A percentile compares a stretch with the other conserved stretches of the same genome.
Conservation (phyloP, 2,797 vertebrate species). For the Apodemus agrarius region DNA sequence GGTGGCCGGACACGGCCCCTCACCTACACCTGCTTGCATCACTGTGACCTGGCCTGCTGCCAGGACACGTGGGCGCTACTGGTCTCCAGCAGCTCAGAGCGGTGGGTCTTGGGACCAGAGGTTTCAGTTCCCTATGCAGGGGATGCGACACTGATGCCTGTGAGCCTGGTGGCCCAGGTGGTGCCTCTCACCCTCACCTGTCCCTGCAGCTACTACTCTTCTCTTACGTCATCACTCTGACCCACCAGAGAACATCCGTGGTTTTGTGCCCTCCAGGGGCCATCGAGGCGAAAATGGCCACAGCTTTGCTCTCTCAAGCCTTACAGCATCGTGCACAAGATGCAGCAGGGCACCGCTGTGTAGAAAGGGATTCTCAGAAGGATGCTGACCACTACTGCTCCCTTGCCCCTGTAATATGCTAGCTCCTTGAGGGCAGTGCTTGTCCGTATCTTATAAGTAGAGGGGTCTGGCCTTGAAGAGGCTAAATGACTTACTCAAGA, state of each 20-base stretch:
- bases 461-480: background rate
- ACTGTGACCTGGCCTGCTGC: background rate
- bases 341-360: rapidly evolving
- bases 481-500: background rate
- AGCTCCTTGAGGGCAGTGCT: rapidly evolving
- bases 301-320: background rate
- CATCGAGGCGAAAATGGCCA: background rate
- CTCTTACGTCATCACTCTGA: background rate
- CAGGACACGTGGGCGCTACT: background rate
- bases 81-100: background rate
- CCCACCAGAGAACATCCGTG: background rate
- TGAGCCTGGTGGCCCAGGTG: too few species aligned
- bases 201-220: background rate
- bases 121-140: too few species aligned
- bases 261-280: background rate
- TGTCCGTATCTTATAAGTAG: background rate
- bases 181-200: rapidly evolving
- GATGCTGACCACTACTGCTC: background rate
- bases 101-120: background rate
- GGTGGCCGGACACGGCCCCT: background rate
- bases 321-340: rapidly evolving
- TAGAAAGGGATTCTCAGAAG: background rate
- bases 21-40: background rate
- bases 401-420: background rate
- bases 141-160: rapidly evolving